Conservation (phyloP, 2,113 vertebrate genomes). For the Pseudonaja textilis region DNA sequence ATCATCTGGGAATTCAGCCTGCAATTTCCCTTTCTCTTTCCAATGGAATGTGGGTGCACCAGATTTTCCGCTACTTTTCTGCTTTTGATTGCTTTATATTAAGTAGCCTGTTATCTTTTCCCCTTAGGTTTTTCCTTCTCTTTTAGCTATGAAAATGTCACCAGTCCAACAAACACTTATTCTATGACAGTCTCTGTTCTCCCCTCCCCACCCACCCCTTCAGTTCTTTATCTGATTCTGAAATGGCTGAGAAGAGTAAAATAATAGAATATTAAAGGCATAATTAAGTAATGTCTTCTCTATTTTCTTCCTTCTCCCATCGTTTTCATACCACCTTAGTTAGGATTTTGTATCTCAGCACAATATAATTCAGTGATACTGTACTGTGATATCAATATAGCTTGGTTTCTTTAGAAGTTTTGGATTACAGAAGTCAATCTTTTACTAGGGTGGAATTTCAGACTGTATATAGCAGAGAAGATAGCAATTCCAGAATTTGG, state of each 20-base stretch:
- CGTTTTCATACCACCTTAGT: not conserved
- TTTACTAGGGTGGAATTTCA: not conserved
- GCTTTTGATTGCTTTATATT: not conserved
- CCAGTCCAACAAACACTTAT: not conserved
- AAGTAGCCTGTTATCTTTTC: not conserved
- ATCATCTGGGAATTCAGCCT: not conserved
- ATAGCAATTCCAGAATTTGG: not conserved
- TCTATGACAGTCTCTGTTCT: not conserved
- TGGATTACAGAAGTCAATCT: not conserved
- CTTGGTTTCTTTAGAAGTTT: not conserved
- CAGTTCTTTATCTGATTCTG: not conserved
- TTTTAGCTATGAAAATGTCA: not conserved
- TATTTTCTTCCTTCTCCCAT: not conserved
- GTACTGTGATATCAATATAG: not conserved
- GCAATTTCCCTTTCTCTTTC: too few relatives aligned
- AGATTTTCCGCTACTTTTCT: not conserved
- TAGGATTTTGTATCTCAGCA: too few relatives aligned
- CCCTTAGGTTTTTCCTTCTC: not conserved
- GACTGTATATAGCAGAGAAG: not conserved
- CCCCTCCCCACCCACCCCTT: not conserved
- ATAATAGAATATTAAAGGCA: not conserved
- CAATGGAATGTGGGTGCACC: not conserved
- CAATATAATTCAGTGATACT: not conserved
- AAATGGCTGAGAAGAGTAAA: not conserved
- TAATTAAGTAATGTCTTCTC: not conserved